These are phyloP conservation scores for Palythoa heliodiscus DNA, from an alignment of 92 coral and sea anemone species.

Conservation along the genomic window DNA sequence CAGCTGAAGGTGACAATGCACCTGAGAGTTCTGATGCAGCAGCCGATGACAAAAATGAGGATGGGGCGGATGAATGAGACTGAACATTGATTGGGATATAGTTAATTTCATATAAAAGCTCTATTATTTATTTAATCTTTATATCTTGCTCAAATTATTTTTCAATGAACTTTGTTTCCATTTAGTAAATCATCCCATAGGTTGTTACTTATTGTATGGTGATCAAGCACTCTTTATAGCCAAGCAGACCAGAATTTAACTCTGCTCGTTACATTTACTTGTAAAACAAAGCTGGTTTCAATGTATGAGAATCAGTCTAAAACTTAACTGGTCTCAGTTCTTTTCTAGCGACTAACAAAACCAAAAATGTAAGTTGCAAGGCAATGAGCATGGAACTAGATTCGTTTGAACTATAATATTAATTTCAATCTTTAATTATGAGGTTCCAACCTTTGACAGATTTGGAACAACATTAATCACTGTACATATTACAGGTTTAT, in stretches of 20 bases:
- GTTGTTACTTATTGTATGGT: neutral
- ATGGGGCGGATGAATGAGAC: constrained; percentile 35
- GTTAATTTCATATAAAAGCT: constrained; percentile 8
- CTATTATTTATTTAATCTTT: constrained; percentile 2
- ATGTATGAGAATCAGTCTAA: neutral
- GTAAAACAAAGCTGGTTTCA: neutral
- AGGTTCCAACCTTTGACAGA: neutral
- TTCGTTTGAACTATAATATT: neutral
- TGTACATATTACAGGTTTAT: constrained; percentile 18
- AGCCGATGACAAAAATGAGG: constrained; percentile 49
- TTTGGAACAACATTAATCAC: too few relatives aligned
- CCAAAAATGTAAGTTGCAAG: neutral
- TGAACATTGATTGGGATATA: constrained; percentile 33
- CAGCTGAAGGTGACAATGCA: constrained; percentile 43
- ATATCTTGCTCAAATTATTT: neutral
- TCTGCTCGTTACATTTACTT: neutral
- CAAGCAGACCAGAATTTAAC: neutral
- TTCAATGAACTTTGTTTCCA: neutral
- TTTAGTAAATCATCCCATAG: neutral
- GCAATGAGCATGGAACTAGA: neutral
- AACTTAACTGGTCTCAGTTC: neutral
- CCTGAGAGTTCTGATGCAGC: constrained; percentile 22
- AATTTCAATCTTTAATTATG: neutral
- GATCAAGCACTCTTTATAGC: neutral
- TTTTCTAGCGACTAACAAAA: neutral